Evolutionary conservation across 1,140 invertebrate genomes (phyloP).

Genomic region (Pachyrhynchus sulphureomaculatus): DNA sequence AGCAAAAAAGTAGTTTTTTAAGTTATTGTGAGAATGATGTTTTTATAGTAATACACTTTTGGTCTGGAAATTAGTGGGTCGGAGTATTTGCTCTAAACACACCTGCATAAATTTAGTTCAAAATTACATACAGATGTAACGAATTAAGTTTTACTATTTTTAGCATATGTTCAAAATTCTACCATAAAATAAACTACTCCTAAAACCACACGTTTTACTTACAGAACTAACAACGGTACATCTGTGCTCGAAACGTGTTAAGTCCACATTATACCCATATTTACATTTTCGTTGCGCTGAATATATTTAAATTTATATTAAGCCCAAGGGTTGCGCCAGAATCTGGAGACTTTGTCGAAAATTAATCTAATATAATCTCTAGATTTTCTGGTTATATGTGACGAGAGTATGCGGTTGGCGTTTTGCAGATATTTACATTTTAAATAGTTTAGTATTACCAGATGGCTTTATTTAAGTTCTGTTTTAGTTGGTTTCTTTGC

Average conservation of each 20-base stretch:
- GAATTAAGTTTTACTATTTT: too few species aligned
- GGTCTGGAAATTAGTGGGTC: too few species aligned
- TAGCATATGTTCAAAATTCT: too few species aligned
- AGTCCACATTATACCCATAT: neutral
- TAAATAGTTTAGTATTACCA: neutral
- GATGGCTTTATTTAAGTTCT: neutral
- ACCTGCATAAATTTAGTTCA: too few species aligned
- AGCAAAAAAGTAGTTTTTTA: too few species aligned
- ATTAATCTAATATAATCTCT: conserved; percentile 2
- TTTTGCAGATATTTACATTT: neutral
- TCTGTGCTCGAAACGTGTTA: neutral
- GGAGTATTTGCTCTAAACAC: too few species aligned
- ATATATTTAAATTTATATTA: conserved; percentile 3
- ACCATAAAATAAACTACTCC: neutral
- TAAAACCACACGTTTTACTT: neutral
- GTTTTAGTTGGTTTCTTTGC: too few species aligned
- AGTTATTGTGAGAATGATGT: too few species aligned
- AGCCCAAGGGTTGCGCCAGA: neutral
- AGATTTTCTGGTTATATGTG: neutral
- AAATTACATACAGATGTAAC: too few species aligned
- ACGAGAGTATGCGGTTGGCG: neutral
- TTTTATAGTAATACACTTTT: too few species aligned
- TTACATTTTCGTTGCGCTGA: neutral
- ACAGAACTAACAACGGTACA: neutral
- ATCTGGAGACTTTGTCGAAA: neutral